These are phyloP conservation scores for Oceanodroma tethys DNA, from an alignment of 2,113 vertebrate species.

Conservation along the genomic window DNA sequence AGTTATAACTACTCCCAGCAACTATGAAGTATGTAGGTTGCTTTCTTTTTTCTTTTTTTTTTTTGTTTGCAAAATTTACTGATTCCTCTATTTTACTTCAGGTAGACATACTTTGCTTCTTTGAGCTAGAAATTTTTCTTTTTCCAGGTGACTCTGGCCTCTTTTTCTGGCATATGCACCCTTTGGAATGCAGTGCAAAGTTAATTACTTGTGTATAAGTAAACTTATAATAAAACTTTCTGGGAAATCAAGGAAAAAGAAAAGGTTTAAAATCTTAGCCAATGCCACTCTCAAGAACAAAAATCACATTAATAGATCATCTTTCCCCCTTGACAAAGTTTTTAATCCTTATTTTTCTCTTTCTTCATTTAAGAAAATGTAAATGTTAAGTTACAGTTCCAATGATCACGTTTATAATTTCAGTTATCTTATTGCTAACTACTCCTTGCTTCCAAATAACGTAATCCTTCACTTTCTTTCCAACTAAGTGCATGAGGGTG, in stretches of 20 bases:
- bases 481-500: not conserved
- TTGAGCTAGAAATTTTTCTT: constrained; percentile 21
- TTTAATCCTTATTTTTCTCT: not conserved
- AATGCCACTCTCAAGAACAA: not conserved
- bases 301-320: not conserved
- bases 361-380: not conserved
- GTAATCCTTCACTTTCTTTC: not conserved
- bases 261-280: not conserved
- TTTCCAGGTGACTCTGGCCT: not conserved
- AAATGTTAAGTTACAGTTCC: not conserved
- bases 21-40: not conserved
- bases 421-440: not conserved
- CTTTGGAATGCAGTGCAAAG: not conserved
- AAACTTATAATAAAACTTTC: not conserved
- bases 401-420: not conserved
- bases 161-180: not conserved
- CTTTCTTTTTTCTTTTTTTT: not conserved
- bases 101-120: not conserved
- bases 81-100: constrained; percentile 30
- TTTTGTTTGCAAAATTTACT: not conserved
- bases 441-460: not conserved
- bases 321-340: not conserved
- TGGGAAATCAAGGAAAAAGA: not conserved
- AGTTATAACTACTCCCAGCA: constrained; percentile 26
- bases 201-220: not conserved